Base-by-base conservation (phyloP, 2,113 vertebrate species). In the Etheostoma spectabile region DNA sequence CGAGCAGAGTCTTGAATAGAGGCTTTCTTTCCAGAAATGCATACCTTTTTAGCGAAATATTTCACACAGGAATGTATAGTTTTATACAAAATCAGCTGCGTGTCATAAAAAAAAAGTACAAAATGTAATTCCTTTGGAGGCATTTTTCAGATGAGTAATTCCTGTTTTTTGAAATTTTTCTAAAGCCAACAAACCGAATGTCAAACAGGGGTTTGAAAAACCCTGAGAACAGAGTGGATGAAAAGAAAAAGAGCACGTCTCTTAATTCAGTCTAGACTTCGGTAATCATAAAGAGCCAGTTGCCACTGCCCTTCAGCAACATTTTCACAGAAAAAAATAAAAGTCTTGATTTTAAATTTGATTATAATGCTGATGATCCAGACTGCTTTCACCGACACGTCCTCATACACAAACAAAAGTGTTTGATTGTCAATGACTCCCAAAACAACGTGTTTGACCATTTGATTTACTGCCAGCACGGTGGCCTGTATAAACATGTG, bases 151-250 rank as follows among this genome's bases (percentile, higher is more conserved):
- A 42, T 42, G 42, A 79, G 10, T 64, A 56, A 80, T 80, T 65
- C 38, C 48, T 64, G 45, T 48, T 64, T 62, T 64, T 72, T 57
- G 38, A 66, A 2, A 8, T 51, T 10, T 56, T 33, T 67, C 6
- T 59, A 52, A 13, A 51, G 61, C 42, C 60, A 65, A 8, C 60
- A 57, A 19, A 46, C 57, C 2, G 63, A 61, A 60, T 61, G 70
- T 67, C 70, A 61, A 61, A 59, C 33, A 52, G 45, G 13, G 18
- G 69, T 80, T 62, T 66, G 30, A 80, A 80, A 52, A 42, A 30
- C 77, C 3, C 49, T 1, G 67, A 71, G 77, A 70, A 35, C 59
- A 64, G 48, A 79, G 61, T 11, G 62, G 38, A 57, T 33, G 4
- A 7, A 10, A 48, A 22, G 46, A 49, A 4, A 46, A 30, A 49